Evolutionary conservation across 2,113 vertebrate species (phyloP).

Genomic region (Xyrauchen texanus): DNA sequence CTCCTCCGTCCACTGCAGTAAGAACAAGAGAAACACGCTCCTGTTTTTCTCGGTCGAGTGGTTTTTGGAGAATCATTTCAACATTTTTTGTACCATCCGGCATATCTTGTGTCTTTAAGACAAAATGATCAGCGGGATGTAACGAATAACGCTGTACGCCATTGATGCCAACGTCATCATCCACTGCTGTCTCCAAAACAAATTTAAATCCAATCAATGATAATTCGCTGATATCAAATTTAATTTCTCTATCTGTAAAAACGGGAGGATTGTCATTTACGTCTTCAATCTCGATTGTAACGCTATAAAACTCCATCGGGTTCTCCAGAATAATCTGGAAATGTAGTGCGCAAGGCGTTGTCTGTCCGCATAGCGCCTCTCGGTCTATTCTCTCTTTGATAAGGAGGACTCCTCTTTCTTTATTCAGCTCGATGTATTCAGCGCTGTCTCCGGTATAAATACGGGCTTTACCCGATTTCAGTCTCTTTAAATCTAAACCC

Average conservation of each 20-base stretch:
- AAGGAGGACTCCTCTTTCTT: slow-evolving; percentile 66
- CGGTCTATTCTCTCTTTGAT: slow-evolving; percentile 71
- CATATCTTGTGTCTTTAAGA: slow-evolving; percentile 34
- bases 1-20: slow-evolving; percentile 26
- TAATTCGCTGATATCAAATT: slow-evolving; percentile 68
- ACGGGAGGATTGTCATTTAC: slow-evolving; percentile 77
- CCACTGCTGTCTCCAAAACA: slow-evolving; percentile 64
- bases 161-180: slow-evolving; percentile 68
- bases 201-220: slow-evolving; percentile 61
- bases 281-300: slow-evolving; percentile 68
- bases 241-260: slow-evolving; percentile 65
- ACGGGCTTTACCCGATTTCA: slow-evolving; percentile 46
- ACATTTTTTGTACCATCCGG: slow-evolving; percentile 39
- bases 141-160: slow-evolving; percentile 66
- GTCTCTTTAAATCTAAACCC: slow-evolving; percentile 50
- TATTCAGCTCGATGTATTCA: slow-evolving; percentile 55
- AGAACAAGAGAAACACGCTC: slow-evolving; percentile 29
- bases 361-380: slow-evolving; percentile 67
- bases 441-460: slow-evolving; percentile 50
- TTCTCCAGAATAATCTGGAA: slow-evolving; percentile 70
- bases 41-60: slow-evolving; percentile 41
- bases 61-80: slow-evolving; percentile 47
- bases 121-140: slow-evolving; percentile 50
- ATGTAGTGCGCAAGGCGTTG: slow-evolving; percentile 62
- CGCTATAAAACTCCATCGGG: slow-evolving; percentile 67